phyloP scores from a whole-genome alignment of 2,113 vertebrate genomes.

The Alosa alosa region DNA sequence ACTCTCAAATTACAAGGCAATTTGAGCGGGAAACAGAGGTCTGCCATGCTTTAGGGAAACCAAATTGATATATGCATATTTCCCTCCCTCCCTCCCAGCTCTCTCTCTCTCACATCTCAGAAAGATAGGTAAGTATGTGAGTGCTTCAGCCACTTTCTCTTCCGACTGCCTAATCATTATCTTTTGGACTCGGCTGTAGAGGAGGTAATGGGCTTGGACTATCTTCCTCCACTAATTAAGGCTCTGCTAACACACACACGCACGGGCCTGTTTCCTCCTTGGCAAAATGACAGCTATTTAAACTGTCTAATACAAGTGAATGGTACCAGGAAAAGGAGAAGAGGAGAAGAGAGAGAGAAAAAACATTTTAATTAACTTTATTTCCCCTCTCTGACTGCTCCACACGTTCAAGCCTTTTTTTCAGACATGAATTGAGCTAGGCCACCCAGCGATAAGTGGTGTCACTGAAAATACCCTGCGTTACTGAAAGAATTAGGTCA shows the following conservation, averaged over 20 bases:
- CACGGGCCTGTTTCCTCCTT: slow-evolving; percentile 13
- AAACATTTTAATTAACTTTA: slow-evolving; percentile 49
- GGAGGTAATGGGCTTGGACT: slow-evolving; percentile 18
- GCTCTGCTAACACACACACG: slow-evolving; percentile 42
- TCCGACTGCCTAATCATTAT: slow-evolving; percentile 28
- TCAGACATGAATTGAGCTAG: slow-evolving; percentile 1
- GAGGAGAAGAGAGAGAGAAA: slow-evolving; percentile 2
- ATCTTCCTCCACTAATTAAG: slow-evolving; percentile 37
- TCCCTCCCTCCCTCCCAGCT: not conserved
- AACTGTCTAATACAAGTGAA: slow-evolving; percentile 27
- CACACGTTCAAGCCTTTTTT: not conserved
- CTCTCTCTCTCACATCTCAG: not conserved
- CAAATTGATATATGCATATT: slow-evolving; percentile 1
- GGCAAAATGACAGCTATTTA: slow-evolving; percentile 42
- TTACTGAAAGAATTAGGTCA: slow-evolving; percentile 50
- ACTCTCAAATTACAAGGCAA: slow-evolving; percentile 9
- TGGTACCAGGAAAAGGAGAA: not conserved
- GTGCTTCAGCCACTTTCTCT: not conserved
- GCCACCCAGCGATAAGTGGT: slow-evolving; percentile 29
- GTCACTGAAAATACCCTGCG: slow-evolving; percentile 28
- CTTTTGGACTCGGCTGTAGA: slow-evolving; percentile 14
- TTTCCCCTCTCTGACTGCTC: not conserved
- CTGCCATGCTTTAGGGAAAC: not conserved
- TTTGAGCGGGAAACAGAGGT: slow-evolving; percentile 8
- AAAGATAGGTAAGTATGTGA: not conserved